Conservation (phyloP, 2,797 vertebrate genomes). For the Tragopan temminckii region DNA sequence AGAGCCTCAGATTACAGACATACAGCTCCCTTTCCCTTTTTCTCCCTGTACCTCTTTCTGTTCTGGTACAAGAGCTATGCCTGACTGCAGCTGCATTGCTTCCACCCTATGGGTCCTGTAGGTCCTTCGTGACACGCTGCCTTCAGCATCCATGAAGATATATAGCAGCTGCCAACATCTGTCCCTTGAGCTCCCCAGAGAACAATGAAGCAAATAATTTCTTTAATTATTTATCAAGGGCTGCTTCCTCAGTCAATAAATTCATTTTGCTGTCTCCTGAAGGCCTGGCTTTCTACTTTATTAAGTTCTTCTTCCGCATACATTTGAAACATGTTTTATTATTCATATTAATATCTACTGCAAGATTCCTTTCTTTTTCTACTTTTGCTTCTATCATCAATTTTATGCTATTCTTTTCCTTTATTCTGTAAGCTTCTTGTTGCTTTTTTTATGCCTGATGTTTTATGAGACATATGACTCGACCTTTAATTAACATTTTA, state of each 20-base stretch:
- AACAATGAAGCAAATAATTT: constrained; percentile 77
- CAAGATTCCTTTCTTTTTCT: not conserved
- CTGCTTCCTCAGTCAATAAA: constrained; percentile 75
- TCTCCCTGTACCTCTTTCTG: no score
- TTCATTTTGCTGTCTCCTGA: constrained; percentile 67
- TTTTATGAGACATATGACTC: not conserved
- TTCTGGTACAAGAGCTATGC: not conserved
- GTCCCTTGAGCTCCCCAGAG: constrained; percentile 67
- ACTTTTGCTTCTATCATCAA: not conserved
- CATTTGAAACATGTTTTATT: constrained; percentile 19
- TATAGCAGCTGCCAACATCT: constrained; percentile 53
- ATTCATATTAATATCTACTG: constrained; percentile 27
- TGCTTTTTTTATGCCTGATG: not conserved
- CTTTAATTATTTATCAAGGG: constrained; percentile 78
- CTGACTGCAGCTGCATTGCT: not conserved
- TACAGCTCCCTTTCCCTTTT: not conserved
- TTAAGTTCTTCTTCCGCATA: constrained; percentile 24
- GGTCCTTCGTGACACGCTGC: not conserved
- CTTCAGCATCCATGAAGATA: constrained; percentile 33
- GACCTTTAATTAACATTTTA: constrained; percentile 70
- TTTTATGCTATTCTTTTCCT: not conserved
- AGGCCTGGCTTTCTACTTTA: constrained; percentile 52
- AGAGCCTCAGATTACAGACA: not conserved
- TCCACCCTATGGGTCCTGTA: rapidly evolving
- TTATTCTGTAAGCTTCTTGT: not conserved